A percentile compares a stretch with the other conserved stretches of the same genome.
Evolutionary conservation across 2,797 vertebrate genomes (phyloP).

Genomic region (Hoplostethus mediterraneus): DNA sequence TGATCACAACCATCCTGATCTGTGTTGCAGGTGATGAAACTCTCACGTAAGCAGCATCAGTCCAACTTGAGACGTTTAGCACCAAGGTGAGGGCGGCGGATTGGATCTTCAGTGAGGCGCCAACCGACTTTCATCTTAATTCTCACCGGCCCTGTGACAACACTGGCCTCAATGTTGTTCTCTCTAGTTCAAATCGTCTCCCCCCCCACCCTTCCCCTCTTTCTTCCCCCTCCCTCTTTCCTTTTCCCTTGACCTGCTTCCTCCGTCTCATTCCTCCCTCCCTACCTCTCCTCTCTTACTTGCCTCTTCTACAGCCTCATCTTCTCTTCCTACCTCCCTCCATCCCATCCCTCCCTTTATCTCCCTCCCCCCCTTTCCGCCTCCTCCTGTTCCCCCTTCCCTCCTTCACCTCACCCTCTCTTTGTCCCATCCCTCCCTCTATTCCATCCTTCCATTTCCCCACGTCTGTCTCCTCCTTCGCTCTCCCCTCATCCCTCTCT

Average conservation of each 20-base stretch:
- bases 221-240: not conserved
- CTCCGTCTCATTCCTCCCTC: not conserved
- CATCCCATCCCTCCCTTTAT: too few relatives aligned
- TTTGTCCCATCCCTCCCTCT: not conserved
- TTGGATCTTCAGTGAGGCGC: constrained; percentile 38
- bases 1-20: constrained; percentile 20
- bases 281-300: too few relatives aligned
- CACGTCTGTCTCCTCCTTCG: too few relatives aligned
- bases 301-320: not conserved
- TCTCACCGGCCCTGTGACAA: constrained; percentile 48
- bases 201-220: not conserved
- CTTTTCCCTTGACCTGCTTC: not conserved
- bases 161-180: constrained; percentile 24
- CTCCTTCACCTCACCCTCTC: not conserved
- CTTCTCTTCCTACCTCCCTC: too few relatives aligned
- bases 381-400: not conserved
- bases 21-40: constrained; percentile 57
- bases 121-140: constrained; percentile 53
- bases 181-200: constrained; percentile 2
- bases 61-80: constrained; percentile 22
- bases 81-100: constrained; percentile 51
- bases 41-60: constrained; percentile 40
- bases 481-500: too few relatives aligned
- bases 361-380: not conserved
- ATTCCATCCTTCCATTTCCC: not conserved